Base-by-base conservation (phyloP, 2,113 vertebrate species). In the Casuarius casuarius region DNA sequence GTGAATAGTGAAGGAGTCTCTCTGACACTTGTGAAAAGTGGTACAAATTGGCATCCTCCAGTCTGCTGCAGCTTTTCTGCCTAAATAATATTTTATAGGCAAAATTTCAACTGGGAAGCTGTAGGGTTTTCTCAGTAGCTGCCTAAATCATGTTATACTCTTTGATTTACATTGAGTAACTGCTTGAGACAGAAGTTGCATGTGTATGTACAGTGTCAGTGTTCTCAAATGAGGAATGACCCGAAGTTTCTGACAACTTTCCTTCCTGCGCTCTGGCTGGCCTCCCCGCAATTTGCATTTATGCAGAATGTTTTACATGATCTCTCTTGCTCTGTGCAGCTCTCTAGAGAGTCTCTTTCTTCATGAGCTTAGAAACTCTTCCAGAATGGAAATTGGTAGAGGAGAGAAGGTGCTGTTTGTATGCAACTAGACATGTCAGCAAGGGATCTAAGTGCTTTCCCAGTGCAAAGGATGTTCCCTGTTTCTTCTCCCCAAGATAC, bases 71-170 rank as follows among this genome's bases (percentile, higher is more conserved):
- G 71, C 29, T 92, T 65, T 87, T 82, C 77, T 84, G 73, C 68
- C 92, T 87, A 89, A 92, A 89, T 84, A n/a, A 61, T 79, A 68
- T 91, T 70, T 80, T 93, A 73, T 72, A 89, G 56, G 78, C 46
- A 56, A 87, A 72, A 22, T 56, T 83, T 96, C 86, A 89, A 58
- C 75, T 92, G 87, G 74, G 90, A 91, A 89, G 49, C 78, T 56
- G 77, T 56, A 33, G 75, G 87, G 46, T 59, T 91, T 94, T 77
- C 79, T 87, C 87, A 80, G 42, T 7, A 77, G 71, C 87, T 92
- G 81, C 63, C 80, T 83, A 74, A 93, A 89, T 89, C 74, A 26
- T 87, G 66, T 74, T 78, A 59, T 10, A 4, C 2, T 49, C 56
- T 89, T 87, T 84, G 72, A 33, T 92, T 94, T 94, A 28, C 35